Evolutionary conservation across 2,113 vertebrate species (phyloP).

Genomic region (Microtus pennsylvanicus): DNA sequence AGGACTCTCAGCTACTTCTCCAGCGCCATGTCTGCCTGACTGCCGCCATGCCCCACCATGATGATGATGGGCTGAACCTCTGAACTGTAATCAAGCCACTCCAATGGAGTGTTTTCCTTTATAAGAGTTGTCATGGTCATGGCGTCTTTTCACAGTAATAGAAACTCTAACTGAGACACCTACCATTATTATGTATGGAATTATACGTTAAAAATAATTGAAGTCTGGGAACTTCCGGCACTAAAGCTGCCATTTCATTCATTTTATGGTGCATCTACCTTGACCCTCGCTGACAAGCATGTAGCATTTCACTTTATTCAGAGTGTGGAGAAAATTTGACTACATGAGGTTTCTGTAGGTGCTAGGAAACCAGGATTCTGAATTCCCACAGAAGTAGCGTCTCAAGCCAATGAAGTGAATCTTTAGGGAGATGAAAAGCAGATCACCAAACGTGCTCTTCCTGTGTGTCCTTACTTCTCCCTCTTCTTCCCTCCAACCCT

Average conservation of each 20-base stretch:
- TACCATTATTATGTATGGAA: background rate
- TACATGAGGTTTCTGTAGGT: background rate
- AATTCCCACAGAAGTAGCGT: background rate
- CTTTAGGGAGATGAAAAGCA: background rate
- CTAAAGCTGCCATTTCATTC: background rate
- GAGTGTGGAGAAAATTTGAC: background rate
- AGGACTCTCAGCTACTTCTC: background rate
- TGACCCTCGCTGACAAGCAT: background rate
- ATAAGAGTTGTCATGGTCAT: background rate
- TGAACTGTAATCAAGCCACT: background rate
- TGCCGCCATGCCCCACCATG: background rate
- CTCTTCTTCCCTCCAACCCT: background rate
- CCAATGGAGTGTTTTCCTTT: background rate
- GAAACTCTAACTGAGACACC: background rate
- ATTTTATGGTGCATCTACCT: background rate
- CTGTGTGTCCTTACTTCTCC: background rate
- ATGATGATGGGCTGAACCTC: background rate
- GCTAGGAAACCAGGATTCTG: background rate
- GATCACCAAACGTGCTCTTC: background rate
- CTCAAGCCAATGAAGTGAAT: background rate
- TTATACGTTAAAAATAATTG: background rate
- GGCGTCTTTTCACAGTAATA: background rate
- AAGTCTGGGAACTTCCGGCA: background rate
- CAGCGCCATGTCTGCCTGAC: background rate
- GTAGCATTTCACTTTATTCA: fast-evolving